Evolutionary conservation across 2,113 vertebrate species (phyloP), one percentile per base, ranked within the genome.

Genomic region (Brachypteracias leptosomus): DNA sequence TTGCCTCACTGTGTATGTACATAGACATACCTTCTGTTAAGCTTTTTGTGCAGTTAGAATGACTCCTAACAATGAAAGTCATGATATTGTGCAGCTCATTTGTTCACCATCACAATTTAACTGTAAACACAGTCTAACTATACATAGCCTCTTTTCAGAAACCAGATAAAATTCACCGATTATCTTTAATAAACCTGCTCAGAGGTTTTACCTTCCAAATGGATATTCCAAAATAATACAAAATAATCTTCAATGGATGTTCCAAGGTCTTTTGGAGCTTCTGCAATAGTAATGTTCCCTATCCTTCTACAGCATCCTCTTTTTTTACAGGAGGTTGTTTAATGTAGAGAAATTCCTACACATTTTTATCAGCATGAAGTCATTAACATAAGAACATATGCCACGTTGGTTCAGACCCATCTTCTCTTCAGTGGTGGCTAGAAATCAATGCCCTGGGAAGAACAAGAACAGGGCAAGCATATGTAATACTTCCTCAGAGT

Each of bases 321-420:
- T 61, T 40, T 91, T 90, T 88, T 77, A 88, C n/a, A 74, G 85
- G 51, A 88, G 13, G 81, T 44, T 36, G 40, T 72, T 95, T 90
- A 81, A 95, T 26, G 61, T 49, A 67, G 85, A 92, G 68, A 93
- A 95, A 96, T 94, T 89, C 79, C 85, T 95, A 94, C 65, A 84
- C 40, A 57, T 81, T 96, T 92, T n/a, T 88, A 90, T 82, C 72
- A 90, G 83, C 51, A 89, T 87, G 72, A 93, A 95, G 83, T 92
- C 90, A 95, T 94, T 95, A 96, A 93, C 55, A 51, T 95, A 90
- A 93, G 94, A 96, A 95, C 92, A 96, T 92, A 95, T 92, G 95
- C 76, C 90, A 92, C 68, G 47, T 83, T 93, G 59, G 88, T 95
- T 90, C 83, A 95, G 88, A 63, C 85, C 79, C 88, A 93, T 95